Evolutionary conservation across 2,113 vertebrate genomes (phyloP).

Genomic region (Notothenia rossii): DNA sequence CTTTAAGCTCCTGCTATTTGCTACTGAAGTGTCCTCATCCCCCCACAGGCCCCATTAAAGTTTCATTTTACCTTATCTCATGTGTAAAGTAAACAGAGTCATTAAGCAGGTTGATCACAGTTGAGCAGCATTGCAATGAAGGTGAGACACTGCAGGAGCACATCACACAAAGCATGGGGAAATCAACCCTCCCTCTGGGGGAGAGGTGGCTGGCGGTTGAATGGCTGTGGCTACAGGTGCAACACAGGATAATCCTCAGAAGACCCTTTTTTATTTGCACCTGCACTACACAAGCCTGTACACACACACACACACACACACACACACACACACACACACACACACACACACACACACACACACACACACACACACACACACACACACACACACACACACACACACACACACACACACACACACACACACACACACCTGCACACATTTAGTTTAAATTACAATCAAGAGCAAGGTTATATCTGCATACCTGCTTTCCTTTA

Average conservation of each 20-base stretch:
- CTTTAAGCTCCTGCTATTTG: neutral
- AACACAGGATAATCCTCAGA: constrained; percentile 32
- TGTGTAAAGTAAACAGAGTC: constrained; percentile 70
- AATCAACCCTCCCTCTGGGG: constrained; percentile 56
- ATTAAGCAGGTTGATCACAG: constrained; percentile 78
- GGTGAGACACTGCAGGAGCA: constrained; percentile 35
- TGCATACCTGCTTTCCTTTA: neutral
- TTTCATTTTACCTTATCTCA: constrained; percentile 62
- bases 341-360: constrained; percentile 3
- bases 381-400: neutral
- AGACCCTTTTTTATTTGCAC: neutral
- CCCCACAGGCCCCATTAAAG: constrained; percentile 57
- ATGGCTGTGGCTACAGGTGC: constrained; percentile 40
- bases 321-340: too few relatives aligned
- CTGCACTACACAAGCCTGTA: neutral
- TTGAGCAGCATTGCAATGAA: constrained; percentile 51
- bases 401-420: too few relatives aligned
- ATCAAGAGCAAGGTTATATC: neutral
- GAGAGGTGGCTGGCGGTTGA: constrained; percentile 19
- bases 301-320: neutral
- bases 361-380: neutral
- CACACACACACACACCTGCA: constrained; percentile 10
- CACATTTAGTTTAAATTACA: neutral
- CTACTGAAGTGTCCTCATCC: neutral
- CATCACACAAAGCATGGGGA: constrained; percentile 57